Conservation (phyloP, 2,888 invertebrate genomes). For the Napeogenes inachia region DNA sequence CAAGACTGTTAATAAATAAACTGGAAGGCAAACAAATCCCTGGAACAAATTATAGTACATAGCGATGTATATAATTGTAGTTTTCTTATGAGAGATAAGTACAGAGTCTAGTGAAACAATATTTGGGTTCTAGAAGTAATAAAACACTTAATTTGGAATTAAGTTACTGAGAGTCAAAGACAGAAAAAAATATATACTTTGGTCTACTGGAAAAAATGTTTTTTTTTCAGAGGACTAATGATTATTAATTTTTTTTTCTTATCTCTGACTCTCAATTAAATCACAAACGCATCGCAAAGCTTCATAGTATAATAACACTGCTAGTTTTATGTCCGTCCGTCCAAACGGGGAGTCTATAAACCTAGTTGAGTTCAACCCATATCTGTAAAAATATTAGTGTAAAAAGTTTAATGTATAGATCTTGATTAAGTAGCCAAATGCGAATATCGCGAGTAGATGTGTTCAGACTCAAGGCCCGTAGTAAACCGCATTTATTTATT, state of each 20-base stretch:
- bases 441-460: constrained; percentile 22
- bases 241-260: no score
- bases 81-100: constrained; percentile 36
- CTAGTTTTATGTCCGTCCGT: constrained; percentile 65
- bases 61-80: constrained; percentile 45
- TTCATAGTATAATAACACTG: constrained; percentile 40
- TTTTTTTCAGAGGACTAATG: no score
- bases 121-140: no score
- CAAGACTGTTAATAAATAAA: constrained; percentile 21
- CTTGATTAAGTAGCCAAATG: constrained; percentile 24
- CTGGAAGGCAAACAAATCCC: no score
- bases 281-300: constrained; percentile 25
- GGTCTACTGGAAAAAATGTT: no score
- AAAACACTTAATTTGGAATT: no score
- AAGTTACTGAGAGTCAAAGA: no score
- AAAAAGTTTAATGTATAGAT: constrained; percentile 41
- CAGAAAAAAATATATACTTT: no score
- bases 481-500: constrained; percentile 55
- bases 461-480: constrained; percentile 38
- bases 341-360: constrained; percentile 63
- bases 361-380: constrained; percentile 49
- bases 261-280: no score
- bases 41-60: constrained; percentile 3
- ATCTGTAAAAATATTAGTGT: constrained; percentile 50
- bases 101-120: no score